Conservation (phyloP, 2,113 vertebrate species). For the Psilopsiagon aurifrons region DNA sequence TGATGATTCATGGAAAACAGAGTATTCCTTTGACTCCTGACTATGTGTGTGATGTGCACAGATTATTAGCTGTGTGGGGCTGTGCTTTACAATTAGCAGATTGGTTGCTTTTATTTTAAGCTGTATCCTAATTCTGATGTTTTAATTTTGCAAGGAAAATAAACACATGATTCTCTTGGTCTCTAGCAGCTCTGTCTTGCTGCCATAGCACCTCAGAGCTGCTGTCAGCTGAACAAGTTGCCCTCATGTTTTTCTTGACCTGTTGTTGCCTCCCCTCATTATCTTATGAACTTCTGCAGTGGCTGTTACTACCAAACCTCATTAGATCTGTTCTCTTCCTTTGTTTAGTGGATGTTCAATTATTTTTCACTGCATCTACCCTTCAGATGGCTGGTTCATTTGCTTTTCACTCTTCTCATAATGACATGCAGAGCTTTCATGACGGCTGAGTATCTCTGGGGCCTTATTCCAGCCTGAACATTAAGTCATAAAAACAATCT, state of each 20-base stretch:
- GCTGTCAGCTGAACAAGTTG: neutral
- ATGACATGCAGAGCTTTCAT: neutral
- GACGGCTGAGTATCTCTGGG: neutral
- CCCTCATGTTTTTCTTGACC: neutral
- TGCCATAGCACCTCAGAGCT: neutral
- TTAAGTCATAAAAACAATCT: neutral
- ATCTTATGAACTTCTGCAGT: neutral
- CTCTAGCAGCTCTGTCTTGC: neutral
- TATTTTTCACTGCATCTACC: neutral
- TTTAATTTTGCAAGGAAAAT: slow-evolving; percentile 14
- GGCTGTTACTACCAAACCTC: neutral
- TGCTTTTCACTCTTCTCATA: neutral
- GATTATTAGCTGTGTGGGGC: neutral
- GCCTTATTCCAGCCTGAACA: neutral
- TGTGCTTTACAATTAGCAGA: neutral
- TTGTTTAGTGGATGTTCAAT: slow-evolving; percentile 14
- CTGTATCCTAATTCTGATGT: neutral
- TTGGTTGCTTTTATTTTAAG: slow-evolving; percentile 20
- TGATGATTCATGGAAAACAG: slow-evolving; percentile 43
- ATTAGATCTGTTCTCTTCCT: neutral
- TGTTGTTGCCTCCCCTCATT: neutral
- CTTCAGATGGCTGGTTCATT: neutral
- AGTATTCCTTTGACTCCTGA: neutral
- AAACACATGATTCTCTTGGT: neutral
- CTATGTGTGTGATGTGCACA: neutral